These are phyloP conservation scores for Sanderia malayensis DNA, from an alignment of 30 jellyfish, hydroid and myxozoan genomes.

Conservation along the genomic window DNA sequence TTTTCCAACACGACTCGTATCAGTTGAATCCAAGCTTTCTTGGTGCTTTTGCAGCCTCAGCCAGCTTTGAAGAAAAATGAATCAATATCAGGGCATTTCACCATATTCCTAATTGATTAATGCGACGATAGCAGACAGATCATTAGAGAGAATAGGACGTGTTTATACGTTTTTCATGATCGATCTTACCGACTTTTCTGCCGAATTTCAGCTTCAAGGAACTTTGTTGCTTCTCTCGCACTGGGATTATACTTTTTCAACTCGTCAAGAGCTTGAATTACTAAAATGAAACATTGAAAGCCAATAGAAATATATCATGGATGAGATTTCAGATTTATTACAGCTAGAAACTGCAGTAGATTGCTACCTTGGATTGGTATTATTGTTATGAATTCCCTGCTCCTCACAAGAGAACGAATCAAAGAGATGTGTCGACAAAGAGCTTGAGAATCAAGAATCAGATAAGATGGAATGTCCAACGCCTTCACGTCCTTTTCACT, in stretches of 20 bases:
- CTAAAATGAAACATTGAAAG: constrained; percentile 22
- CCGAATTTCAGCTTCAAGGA: constrained; percentile 89
- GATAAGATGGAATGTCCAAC: constrained; percentile 58
- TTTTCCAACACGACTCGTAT: constrained; percentile 11
- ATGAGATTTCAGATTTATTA: background rate
- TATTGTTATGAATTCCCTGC: constrained; percentile 86
- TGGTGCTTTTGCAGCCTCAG: constrained; percentile 78
- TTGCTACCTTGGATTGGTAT: constrained; percentile 80
- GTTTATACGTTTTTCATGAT: too few species aligned
- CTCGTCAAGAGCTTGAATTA: constrained; percentile 91
- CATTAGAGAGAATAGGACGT: too few species aligned
- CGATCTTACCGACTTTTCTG: constrained; percentile 82
- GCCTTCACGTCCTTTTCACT: constrained; percentile 3
- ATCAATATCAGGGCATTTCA: too few species aligned
- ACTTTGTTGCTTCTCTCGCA: constrained; percentile 94
- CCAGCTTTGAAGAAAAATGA: constrained; percentile 79
- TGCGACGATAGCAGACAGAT: too few species aligned
- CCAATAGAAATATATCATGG: background rate
- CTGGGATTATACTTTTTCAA: constrained; percentile 92
- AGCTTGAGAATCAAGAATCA: constrained; percentile 82
- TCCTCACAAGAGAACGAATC: constrained; percentile 71
- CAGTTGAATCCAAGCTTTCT: constrained; percentile 28
- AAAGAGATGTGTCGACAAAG: constrained; percentile 92
- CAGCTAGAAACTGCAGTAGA: background rate
- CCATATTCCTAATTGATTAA: too few species aligned